phyloP scores from a whole-genome alignment of 1,140 invertebrate species.

The Drosophila obscura region DNA sequence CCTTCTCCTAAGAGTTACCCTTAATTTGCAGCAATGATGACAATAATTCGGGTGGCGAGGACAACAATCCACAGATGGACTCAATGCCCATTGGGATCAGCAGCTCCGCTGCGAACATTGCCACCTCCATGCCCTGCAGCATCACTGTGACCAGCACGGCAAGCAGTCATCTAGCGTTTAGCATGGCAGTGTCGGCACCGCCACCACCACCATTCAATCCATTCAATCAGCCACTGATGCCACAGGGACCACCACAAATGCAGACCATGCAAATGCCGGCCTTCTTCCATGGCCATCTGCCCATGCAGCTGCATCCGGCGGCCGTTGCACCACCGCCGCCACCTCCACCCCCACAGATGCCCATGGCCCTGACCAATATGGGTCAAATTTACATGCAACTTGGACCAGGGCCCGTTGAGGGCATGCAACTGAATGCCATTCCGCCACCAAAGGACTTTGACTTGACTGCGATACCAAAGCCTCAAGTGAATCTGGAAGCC shows the following conservation, averaged over 20 bases:
- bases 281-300: conserved; percentile 65
- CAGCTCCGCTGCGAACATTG: conserved; percentile 44
- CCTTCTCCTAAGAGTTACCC: neutral
- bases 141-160: conserved; percentile 51
- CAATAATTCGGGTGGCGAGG: conserved; percentile 18
- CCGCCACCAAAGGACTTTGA: conserved; percentile 80
- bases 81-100: conserved; percentile 37
- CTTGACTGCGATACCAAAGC: conserved; percentile 81
- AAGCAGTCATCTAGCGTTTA: conserved; percentile 71
- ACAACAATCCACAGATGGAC: conserved; percentile 39
- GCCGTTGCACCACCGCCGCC: conserved; percentile 79
- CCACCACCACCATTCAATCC: conserved; percentile 81
- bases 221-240: conserved; percentile 81
- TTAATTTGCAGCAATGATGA: conserved; percentile 44
- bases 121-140: conserved; percentile 42
- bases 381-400: conserved; percentile 76
- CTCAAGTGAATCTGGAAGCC: conserved; percentile 75
- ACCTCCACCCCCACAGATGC: conserved; percentile 73
- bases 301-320: conserved; percentile 60
- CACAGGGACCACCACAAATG: conserved; percentile 67
- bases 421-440: conserved; percentile 78
- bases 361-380: conserved; percentile 64
- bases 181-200: conserved; percentile 67
- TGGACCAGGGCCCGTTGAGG: conserved; percentile 59
- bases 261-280: conserved; percentile 57